phyloP scores from a whole-genome alignment of 2,888 invertebrate species.

The Sesamia inferens region DNA sequence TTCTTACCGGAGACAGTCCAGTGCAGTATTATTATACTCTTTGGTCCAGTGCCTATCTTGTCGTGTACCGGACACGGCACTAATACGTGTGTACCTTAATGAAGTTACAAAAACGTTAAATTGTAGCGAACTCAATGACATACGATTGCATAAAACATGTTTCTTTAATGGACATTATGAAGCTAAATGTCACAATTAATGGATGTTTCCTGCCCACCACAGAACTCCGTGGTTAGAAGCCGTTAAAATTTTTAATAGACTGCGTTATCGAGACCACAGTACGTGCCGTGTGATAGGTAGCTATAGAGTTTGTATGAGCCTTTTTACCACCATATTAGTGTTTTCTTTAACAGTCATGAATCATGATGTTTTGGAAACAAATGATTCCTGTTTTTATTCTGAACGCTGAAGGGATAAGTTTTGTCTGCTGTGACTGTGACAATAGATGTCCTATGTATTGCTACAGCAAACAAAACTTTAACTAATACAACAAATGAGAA shows the following conservation, averaged over 20 bases:
- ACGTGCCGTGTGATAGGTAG: slow-evolving; percentile 5
- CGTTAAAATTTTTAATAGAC: slow-evolving; percentile 27
- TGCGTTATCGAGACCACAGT: slow-evolving; percentile 18
- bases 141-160: slow-evolving; percentile 25
- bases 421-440: background rate
- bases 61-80: no score
- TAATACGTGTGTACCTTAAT: background rate
- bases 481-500: no score
- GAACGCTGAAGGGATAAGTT: no score
- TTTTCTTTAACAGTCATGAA: background rate
- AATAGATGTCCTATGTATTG: no score
- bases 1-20: background rate
- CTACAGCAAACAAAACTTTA: no score
- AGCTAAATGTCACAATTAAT: slow-evolving; percentile 10
- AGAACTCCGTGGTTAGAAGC: slow-evolving; percentile 14
- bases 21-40: no score
- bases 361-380: background rate
- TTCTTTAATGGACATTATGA: slow-evolving; percentile 3
- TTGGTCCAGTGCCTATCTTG: background rate
- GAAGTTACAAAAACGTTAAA: background rate
- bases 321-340: background rate
- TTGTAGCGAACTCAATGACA: background rate
- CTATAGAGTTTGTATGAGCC: background rate
- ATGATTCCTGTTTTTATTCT: background rate
- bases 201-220: slow-evolving; percentile 6